These are phyloP conservation scores for Pseudorhiza aurosa DNA, from an alignment of 30 jellyfish, hydroid and myxozoan species.

Conservation along the genomic window DNA sequence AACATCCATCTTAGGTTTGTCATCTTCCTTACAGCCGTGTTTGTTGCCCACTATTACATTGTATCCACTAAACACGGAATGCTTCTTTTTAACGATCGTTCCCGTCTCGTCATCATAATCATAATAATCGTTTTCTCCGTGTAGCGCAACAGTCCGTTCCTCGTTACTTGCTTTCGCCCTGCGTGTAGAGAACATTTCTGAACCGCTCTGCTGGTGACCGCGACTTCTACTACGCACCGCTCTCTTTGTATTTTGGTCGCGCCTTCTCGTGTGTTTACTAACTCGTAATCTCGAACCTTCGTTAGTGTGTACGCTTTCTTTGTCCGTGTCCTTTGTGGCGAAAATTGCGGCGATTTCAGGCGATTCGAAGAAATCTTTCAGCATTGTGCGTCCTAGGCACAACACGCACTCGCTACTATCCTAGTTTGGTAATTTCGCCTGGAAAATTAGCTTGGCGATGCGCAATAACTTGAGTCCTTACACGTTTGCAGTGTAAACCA, in stretches of 20 bases:
- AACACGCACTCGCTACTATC: too few relatives aligned
- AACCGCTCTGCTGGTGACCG: constrained; percentile 19
- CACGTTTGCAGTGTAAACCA: too few relatives aligned
- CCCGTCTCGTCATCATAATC: constrained; percentile 64
- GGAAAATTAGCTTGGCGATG: too few relatives aligned
- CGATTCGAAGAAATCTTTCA: constrained; percentile 53
- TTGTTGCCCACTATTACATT: neutral
- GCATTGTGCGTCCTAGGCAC: constrained; percentile 1
- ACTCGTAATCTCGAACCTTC: constrained; percentile 49
- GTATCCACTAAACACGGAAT: constrained; percentile 24
- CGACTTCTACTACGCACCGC: constrained; percentile 13
- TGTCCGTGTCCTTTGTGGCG: constrained; percentile 50
- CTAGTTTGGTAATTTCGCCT: too few relatives aligned
- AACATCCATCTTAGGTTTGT: constrained; percentile 2
- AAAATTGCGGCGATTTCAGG: constrained; percentile 72
- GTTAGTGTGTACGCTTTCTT: constrained; percentile 12
- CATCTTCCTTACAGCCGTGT: neutral
- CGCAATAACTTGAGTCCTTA: too few relatives aligned
- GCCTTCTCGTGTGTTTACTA: constrained; percentile 61
- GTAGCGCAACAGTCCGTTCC: constrained; percentile 17
- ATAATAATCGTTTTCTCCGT: constrained; percentile 47
- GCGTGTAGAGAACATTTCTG: constrained; percentile 12
- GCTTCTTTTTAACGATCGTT: constrained; percentile 42
- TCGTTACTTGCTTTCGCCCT: constrained; percentile 26
- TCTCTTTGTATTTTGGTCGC: constrained; percentile 44